phyloP scores from a whole-genome alignment of 1,140 invertebrate species.

The Scaptomyza hsui region DNA sequence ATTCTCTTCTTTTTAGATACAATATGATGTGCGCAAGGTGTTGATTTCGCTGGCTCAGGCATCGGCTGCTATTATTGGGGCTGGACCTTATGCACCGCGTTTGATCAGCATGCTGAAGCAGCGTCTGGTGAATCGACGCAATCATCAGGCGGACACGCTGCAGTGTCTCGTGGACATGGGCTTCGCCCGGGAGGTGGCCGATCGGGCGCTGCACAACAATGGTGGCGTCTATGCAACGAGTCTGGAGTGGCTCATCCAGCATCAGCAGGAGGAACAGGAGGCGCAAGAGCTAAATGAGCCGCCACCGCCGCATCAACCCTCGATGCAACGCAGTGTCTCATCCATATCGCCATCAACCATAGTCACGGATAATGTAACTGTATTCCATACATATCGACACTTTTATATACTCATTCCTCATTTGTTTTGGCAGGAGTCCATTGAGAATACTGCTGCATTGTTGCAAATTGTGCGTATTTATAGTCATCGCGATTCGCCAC shows the following conservation, averaged over 20 bases:
- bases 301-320: slow-evolving; percentile 21
- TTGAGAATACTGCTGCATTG: slow-evolving; percentile 78
- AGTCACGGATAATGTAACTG: slow-evolving; percentile 72
- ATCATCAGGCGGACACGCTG: slow-evolving; percentile 72
- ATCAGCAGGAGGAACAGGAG: slow-evolving; percentile 64
- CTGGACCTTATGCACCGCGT: slow-evolving; percentile 76
- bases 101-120: slow-evolving; percentile 82
- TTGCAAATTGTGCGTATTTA: slow-evolving; percentile 83
- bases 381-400: background rate
- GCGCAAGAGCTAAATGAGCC: background rate
- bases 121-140: slow-evolving; percentile 73
- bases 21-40: slow-evolving; percentile 83
- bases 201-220: slow-evolving; percentile 71
- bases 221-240: slow-evolving; percentile 75
- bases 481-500: slow-evolving; percentile 76
- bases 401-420: background rate
- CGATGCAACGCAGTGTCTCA: slow-evolving; percentile 66
- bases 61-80: slow-evolving; percentile 76
- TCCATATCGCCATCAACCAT: slow-evolving; percentile 76
- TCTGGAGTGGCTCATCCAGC: slow-evolving; percentile 79
- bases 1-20: slow-evolving; percentile 51
- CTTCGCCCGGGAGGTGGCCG: slow-evolving; percentile 67
- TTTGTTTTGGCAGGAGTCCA: slow-evolving; percentile 47
- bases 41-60: slow-evolving; percentile 79
- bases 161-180: slow-evolving; percentile 83